Conservation (phyloP, 2,113 vertebrate genomes). For the Tursiops truncatus region DNA sequence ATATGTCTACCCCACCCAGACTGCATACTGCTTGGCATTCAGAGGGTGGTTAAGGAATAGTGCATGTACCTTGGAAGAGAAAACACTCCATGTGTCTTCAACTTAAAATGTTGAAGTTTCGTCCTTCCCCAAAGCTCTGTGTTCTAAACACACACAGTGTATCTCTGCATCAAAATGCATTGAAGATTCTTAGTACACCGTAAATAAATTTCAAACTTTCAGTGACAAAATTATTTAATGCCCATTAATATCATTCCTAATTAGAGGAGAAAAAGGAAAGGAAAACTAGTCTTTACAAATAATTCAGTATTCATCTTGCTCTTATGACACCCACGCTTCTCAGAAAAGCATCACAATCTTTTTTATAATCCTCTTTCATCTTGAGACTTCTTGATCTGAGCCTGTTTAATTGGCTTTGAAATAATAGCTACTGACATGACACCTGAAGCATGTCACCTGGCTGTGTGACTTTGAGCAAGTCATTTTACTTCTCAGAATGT, state of each 20-base stretch:
- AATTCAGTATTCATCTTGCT: not conserved
- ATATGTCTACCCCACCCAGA: not conserved
- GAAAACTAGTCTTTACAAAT: not conserved
- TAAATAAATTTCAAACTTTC: conserved; percentile 27
- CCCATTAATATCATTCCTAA: not conserved
- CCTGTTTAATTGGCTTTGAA: not conserved
- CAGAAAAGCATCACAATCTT: not conserved
- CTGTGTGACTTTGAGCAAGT: not conserved
- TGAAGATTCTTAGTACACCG: not conserved
- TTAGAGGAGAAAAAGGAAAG: not conserved
- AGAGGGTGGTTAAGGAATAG: not conserved
- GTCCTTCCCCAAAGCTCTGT: not conserved
- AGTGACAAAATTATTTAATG: conserved; percentile 14
- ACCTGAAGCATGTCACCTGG: not conserved
- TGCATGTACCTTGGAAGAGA: not conserved
- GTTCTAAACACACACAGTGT: not conserved
- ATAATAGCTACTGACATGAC: not conserved
- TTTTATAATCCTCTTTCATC: not conserved
- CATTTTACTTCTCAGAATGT: conserved; percentile 6
- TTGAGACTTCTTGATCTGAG: not conserved
- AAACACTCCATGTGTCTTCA: not conserved
- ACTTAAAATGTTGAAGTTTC: not conserved
- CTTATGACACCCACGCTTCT: not conserved
- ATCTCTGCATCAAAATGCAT: not conserved
- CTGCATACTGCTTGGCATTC: not conserved